A percentile compares a stretch with the other conserved stretches of the same genome.
phyloP scores from a whole-genome alignment of 2,113 vertebrate species.

The Abramis brama region DNA sequence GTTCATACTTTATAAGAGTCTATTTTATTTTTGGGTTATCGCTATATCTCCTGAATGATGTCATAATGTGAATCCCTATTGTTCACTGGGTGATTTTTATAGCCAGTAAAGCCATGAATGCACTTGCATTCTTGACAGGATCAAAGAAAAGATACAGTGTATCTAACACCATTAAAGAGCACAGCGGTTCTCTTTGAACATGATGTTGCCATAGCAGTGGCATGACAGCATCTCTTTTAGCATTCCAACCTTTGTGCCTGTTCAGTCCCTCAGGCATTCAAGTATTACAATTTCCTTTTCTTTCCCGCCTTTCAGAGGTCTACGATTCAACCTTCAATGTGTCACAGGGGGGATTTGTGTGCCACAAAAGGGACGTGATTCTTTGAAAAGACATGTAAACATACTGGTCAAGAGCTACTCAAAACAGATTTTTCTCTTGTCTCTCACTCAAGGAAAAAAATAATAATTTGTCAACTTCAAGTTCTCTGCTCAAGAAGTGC shows the following conservation, averaged over 20 bases:
- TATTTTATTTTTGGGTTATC: conserved; percentile 39
- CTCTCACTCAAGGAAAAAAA: neutral
- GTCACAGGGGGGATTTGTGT: conserved; percentile 2
- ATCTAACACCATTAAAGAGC: conserved; percentile 29
- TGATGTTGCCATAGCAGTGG: conserved; percentile 37
- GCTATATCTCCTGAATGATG: conserved; percentile 6
- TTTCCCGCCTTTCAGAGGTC: conserved; percentile 23
- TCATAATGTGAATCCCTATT: conserved; percentile 17
- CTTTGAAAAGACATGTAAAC: conserved; percentile 4
- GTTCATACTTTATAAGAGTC: conserved; percentile 54
- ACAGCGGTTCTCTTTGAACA: neutral
- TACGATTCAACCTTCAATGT: conserved; percentile 33
- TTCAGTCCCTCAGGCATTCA: conserved; percentile 31
- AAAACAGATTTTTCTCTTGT: neutral
- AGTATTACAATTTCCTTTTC: conserved; percentile 21
- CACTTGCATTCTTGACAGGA: neutral
- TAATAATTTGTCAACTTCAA: neutral
- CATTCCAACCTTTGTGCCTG: conserved; percentile 30
- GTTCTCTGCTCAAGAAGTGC: neutral
- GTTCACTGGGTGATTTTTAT: conserved; percentile 23
- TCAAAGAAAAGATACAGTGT: neutral
- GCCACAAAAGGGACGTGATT: neutral
- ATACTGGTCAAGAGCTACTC: conserved; percentile 28
- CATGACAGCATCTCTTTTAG: conserved; percentile 41
- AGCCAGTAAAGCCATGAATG: conserved; percentile 2